These are phyloP conservation scores for Helicoverpa zea DNA, from an alignment of 1,140 invertebrate genomes.

Conservation along the genomic window DNA sequence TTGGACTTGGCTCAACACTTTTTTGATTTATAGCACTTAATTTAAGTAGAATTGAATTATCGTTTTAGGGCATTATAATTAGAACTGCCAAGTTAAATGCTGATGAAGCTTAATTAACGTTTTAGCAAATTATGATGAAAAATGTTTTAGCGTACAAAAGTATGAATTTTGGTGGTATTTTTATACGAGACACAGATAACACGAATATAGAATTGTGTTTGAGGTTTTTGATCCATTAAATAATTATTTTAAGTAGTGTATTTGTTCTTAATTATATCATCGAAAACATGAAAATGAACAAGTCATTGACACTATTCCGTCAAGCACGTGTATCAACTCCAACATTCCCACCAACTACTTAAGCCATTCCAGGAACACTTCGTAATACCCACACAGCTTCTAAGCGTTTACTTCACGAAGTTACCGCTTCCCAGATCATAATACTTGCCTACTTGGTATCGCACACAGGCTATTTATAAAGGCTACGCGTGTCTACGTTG, in stretches of 20 bases:
- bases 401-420: not conserved
- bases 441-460: not conserved
- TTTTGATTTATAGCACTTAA: conserved; percentile 13
- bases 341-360: conserved; percentile 7
- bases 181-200: too few species aligned
- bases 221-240: too few species aligned
- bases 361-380: not conserved
- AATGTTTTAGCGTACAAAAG: not conserved
- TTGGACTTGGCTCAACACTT: not conserved
- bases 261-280: too few species aligned
- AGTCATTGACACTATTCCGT: not conserved
- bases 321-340: not conserved
- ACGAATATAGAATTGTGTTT: too few species aligned
- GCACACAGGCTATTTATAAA: not conserved
- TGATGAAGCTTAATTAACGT: conserved; percentile 1
- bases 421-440: not conserved
- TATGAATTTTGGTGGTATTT: too few species aligned
- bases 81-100: not conserved
- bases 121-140: not conserved
- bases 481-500: not conserved
- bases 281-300: too few species aligned
- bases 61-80: not conserved
- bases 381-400: not conserved
- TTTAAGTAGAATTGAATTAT: not conserved
- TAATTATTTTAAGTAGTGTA: too few species aligned